Evolutionary conservation across 2,113 vertebrate species (phyloP).

Genomic region (Nothocercus nigrocapillus): DNA sequence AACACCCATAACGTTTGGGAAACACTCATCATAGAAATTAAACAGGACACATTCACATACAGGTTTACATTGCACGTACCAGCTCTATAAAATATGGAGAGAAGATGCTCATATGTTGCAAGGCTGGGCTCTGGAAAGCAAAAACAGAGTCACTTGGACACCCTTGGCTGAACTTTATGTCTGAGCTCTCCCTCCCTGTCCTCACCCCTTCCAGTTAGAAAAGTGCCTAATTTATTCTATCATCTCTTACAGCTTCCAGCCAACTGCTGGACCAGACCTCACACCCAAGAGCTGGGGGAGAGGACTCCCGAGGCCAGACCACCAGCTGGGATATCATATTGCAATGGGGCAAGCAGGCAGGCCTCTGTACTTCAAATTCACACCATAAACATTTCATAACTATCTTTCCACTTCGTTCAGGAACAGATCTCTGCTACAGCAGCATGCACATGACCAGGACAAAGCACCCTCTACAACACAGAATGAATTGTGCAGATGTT

Average conservation of each 20-base stretch:
- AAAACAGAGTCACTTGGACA: neutral
- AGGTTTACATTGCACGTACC: conserved; percentile 72
- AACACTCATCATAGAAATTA: neutral
- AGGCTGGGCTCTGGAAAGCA: conserved; percentile 86
- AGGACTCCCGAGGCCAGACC: rapidly evolving
- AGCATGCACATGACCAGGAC: neutral
- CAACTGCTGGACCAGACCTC: neutral
- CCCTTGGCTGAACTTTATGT: neutral
- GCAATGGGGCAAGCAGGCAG: neutral
- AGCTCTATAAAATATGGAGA: conserved; percentile 78
- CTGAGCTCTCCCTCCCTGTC: neutral
- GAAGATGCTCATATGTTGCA: conserved; percentile 85
- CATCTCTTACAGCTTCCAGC: rapidly evolving
- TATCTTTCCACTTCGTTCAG: neutral
- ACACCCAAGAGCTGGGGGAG: neutral
- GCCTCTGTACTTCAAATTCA: neutral
- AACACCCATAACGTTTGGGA: neutral
- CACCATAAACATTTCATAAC: neutral
- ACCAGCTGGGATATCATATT: neutral
- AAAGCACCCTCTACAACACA: neutral
- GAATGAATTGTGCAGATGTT: neutral
- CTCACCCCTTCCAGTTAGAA: neutral
- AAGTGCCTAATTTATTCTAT: neutral
- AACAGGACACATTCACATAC: rapidly evolving
- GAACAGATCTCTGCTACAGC: neutral